Evolutionary conservation across 2,888 invertebrate species (phyloP).

Genomic region (Diarsia dahlii): DNA sequence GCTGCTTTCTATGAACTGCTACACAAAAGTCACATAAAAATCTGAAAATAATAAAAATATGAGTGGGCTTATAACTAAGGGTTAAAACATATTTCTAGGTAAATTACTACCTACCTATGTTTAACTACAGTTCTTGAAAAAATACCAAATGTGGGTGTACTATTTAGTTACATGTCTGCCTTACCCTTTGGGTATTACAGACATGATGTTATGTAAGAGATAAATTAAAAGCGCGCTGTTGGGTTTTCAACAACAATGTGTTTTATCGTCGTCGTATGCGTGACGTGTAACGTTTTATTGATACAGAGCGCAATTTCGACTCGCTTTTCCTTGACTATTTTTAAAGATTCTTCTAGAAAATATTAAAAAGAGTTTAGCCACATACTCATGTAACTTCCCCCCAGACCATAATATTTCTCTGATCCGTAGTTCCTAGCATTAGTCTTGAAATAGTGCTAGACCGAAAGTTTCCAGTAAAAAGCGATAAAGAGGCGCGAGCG

Average conservation of each 20-base stretch:
- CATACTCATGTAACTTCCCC: not conserved
- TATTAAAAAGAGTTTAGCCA: not conserved
- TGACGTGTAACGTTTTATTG: not conserved
- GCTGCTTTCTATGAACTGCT: no score
- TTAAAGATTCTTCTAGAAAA: not conserved
- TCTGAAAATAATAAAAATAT: no score
- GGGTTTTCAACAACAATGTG: not conserved
- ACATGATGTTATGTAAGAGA: not conserved
- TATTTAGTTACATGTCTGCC: no score
- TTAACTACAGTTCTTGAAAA: no score
- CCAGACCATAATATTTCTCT: constrained; percentile 38
- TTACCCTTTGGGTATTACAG: no score
- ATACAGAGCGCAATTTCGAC: not conserved
- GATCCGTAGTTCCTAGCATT: constrained; percentile 23
- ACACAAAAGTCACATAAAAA: no score
- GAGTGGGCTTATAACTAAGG: no score
- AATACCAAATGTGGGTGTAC: no score
- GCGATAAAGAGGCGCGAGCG: constrained; percentile 71
- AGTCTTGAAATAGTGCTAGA: constrained; percentile 52
- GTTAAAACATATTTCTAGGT: no score
- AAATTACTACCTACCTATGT: no score
- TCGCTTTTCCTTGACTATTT: not conserved
- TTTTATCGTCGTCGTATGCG: not conserved
- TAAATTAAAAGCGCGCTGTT: not conserved
- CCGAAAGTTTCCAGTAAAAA: constrained; percentile 66